Evolutionary conservation across 1,140 invertebrate genomes (phyloP).

Genomic region (Orius insidiosus): DNA sequence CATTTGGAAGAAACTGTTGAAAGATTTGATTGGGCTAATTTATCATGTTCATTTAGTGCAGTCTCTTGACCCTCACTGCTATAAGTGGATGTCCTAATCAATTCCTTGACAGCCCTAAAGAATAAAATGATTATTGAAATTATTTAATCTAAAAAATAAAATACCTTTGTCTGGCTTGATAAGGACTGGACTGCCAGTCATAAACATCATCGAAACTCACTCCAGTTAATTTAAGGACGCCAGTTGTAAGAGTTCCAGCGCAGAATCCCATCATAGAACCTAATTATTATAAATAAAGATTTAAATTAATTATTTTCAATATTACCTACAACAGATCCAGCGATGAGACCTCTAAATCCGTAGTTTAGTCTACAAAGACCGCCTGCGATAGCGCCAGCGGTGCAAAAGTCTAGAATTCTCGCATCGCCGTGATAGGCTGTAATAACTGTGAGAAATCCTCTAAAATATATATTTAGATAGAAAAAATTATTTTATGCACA

Average conservation of each 20-base stretch:
- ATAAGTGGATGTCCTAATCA: no score
- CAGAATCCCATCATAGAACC: constrained; percentile 9
- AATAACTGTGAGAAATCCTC: constrained; percentile 6
- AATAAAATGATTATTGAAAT: no score
- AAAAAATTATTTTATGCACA: background rate
- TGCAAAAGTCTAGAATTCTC: constrained; percentile 6
- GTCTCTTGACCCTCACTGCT: no score
- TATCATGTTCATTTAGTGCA: no score
- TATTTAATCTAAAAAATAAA: no score
- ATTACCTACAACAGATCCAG: constrained; percentile 9
- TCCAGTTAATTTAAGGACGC: constrained; percentile 8
- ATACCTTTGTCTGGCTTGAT: constrained; percentile 5
- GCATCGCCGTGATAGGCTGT: constrained; percentile 3
- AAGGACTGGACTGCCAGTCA: background rate
- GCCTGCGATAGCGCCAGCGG: constrained; percentile 9
- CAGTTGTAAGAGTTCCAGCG: constrained; percentile 4
- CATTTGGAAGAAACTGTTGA: no score
- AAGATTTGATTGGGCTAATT: no score
- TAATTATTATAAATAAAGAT: constrained; percentile 1
- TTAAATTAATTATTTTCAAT: background rate
- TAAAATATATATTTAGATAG: constrained; percentile 7
- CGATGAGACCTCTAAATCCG: constrained; percentile 10
- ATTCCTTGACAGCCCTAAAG: no score
- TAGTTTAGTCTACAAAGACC: constrained; percentile 10
- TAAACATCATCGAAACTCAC: constrained; percentile 9